These are phyloP conservation scores for Pyrocephalus nanus DNA, from an alignment of 2,797 vertebrate species.

Conservation along the genomic window DNA sequence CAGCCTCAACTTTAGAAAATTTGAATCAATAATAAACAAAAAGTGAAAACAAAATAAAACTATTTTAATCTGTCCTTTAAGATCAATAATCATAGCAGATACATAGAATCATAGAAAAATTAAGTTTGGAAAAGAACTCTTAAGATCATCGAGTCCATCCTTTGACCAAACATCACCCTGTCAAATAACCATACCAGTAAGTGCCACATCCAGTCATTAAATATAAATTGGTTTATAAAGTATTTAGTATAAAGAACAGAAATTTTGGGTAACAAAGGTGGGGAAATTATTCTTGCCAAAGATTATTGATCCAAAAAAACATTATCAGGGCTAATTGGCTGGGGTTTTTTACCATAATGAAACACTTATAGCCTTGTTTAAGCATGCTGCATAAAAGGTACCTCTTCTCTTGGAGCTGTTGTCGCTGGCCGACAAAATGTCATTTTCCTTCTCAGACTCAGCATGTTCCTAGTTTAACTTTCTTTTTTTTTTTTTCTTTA, in stretches of 20 bases:
- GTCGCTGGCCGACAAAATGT: not conserved
- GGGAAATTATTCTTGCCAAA: not conserved
- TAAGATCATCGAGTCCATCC: not conserved
- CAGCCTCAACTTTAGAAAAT: not conserved
- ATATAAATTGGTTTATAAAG: not conserved
- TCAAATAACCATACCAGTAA: not conserved
- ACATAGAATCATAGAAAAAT: not conserved
- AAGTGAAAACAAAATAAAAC: not conserved
- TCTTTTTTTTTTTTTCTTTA: not conserved
- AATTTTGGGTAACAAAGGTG: not conserved
- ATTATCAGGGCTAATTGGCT: not conserved
- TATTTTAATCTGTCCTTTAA: not conserved
- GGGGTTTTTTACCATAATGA: not conserved
- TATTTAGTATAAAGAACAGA: not conserved
- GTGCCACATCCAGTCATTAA: not conserved
- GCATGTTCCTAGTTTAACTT: not conserved
- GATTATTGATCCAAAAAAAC: not conserved
- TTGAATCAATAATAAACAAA: not conserved
- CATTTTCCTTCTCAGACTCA: not conserved
- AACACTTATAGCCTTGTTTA: not conserved
- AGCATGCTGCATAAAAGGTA: not conserved
- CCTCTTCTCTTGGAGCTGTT: not conserved
- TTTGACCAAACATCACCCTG: rapidly evolving
- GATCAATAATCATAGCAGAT: not conserved
- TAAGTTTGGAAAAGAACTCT: not conserved